Conservation (phyloP, 2,113 vertebrate genomes). For the Sprattus sprattus region DNA sequence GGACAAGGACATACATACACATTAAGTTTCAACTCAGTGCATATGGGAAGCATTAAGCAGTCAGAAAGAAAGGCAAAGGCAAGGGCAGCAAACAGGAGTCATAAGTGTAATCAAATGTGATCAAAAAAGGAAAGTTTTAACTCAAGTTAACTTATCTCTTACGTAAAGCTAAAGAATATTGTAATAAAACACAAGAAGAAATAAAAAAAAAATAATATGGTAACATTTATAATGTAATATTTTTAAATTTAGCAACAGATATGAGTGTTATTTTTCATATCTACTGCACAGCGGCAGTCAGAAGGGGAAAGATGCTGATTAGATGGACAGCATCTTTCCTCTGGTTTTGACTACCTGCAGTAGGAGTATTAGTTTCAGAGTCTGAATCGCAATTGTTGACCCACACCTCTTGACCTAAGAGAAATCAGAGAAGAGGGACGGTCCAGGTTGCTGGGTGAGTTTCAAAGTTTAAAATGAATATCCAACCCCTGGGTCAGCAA, state of each 20-base stretch:
- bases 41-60: conserved; percentile 11
- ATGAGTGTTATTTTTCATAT: background rate
- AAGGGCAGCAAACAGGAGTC: background rate
- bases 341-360: conserved; percentile 15
- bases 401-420: conserved; percentile 9
- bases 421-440: background rate
- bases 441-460: background rate
- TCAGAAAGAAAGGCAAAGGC: conserved; percentile 10
- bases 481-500: conserved; percentile 56
- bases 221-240: background rate
- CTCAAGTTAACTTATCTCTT: background rate
- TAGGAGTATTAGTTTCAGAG: background rate
- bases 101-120: background rate
- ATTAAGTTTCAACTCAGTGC: conserved; percentile 42
- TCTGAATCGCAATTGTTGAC: background rate
- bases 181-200: background rate
- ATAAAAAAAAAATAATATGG: background rate
- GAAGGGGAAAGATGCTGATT: background rate
- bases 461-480: background rate
- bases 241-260: background rate
- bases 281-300: background rate
- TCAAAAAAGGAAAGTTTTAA: background rate
- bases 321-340: background rate
- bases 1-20: conserved; percentile 87
- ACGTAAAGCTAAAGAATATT: background rate